A percentile compares a stretch with the other conserved stretches of the same genome.
phyloP scores from a whole-genome alignment of 1,140 invertebrate species.

The Hylaeus anthracinus region DNA sequence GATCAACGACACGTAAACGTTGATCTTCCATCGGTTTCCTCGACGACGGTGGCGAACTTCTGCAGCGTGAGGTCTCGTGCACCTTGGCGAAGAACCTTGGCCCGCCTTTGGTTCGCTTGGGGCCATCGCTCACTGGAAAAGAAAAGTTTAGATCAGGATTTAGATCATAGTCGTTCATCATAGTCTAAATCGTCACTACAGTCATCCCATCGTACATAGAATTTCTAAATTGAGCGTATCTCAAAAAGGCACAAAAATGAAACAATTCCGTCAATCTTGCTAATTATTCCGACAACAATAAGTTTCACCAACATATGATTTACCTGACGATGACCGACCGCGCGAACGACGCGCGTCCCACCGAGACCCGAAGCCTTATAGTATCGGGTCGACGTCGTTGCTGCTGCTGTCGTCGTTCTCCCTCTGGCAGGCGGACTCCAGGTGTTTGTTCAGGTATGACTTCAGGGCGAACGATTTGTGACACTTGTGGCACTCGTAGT shows the following conservation, averaged over 20 bases:
- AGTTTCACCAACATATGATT: neutral
- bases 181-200: no score
- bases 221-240: no score
- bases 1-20: neutral
- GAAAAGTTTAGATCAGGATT: no score
- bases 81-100: no score
- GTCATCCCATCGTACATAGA: no score
- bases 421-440: conserved; percentile 93
- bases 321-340: conserved; percentile 11
- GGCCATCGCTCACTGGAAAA: conserved; percentile 22
- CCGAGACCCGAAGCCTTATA: neutral
- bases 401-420: conserved; percentile 72
- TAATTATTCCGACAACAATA: no score
- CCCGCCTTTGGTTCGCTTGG: neutral
- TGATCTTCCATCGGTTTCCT: conserved; percentile 6
- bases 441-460: conserved; percentile 98
- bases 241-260: no score
- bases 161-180: no score
- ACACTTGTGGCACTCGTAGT: conserved; percentile 94
- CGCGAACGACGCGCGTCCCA: neutral
- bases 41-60: neutral
- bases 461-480: conserved; percentile 97
- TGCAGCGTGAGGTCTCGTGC: no score
- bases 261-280: no score
- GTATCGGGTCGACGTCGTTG: conserved; percentile 69